Conservation (phyloP, 1,140 invertebrate species). For the Pentalonia nigronervosa region DNA sequence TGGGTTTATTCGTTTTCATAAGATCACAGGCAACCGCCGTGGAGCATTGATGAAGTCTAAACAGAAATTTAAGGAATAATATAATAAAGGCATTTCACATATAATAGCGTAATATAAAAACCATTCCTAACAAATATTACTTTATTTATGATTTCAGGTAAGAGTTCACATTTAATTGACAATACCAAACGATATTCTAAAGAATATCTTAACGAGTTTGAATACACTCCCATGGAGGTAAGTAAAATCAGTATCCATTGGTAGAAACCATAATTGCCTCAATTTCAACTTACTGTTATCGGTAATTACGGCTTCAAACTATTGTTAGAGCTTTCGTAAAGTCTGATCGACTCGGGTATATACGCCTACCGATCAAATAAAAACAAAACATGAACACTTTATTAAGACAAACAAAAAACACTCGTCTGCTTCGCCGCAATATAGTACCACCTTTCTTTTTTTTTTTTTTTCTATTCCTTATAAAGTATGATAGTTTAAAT, state of each 20-base stretch:
- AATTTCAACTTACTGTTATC: too few species aligned
- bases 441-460: too few species aligned
- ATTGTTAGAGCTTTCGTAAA: too few species aligned
- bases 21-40: not conserved
- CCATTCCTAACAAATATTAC: not conserved
- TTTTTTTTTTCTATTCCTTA: too few species aligned
- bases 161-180: not conserved
- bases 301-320: not conserved
- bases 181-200: not conserved
- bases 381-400: too few species aligned
- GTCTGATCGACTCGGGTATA: too few species aligned
- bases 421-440: too few species aligned
- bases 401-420: not conserved
- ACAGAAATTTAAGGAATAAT: not conserved
- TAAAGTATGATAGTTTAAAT: not conserved
- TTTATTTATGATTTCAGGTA: constrained; percentile 11
- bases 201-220: not conserved
- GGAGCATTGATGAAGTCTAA: not conserved
- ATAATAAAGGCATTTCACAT: not conserved
- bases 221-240: not conserved
- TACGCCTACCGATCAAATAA: too few species aligned
- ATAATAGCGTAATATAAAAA: not conserved
- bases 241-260: not conserved
- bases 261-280: too few species aligned
- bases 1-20: not conserved